Percentiles rank a stretch among this genome's conserved stretches.
Evolutionary conservation across 2,888 invertebrate species (phyloP).

Genomic region (Tribolium freemani): DNA sequence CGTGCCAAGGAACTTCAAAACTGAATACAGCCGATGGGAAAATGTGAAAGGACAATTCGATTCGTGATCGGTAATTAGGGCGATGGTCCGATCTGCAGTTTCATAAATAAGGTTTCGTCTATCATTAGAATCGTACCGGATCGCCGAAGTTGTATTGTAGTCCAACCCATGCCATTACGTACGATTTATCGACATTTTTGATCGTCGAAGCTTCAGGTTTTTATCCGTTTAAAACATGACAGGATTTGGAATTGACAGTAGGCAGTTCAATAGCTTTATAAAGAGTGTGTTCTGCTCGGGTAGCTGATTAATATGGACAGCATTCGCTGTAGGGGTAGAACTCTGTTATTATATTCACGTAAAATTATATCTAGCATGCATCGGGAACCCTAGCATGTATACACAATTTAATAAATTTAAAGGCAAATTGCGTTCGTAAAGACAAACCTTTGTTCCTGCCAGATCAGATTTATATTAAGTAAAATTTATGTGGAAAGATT

Average conservation of each 20-base stretch:
- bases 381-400: background rate
- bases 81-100: constrained; percentile 35
- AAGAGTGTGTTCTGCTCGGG: constrained; percentile 29
- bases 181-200: constrained; percentile 37
- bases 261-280: constrained; percentile 36
- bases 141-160: constrained; percentile 27
- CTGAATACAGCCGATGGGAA: constrained; percentile 14
- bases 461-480: background rate
- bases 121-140: constrained; percentile 39
- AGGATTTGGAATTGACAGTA: constrained; percentile 36
- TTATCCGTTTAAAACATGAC: constrained; percentile 24
- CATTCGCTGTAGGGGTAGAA: constrained; percentile 12
- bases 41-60: constrained; percentile 30
- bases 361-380: constrained; percentile 26
- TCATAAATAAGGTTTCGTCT: constrained; percentile 38
- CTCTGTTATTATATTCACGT: constrained; percentile 30
- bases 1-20: background rate
- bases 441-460: background rate
- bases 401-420: constrained; percentile 21
- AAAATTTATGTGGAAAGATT: background rate
- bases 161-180: constrained; percentile 24
- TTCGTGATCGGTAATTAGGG: constrained; percentile 36
- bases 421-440: constrained; percentile 1
- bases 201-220: constrained; percentile 21
- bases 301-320: constrained; percentile 37